Base-by-base conservation (phyloP, 1,140 invertebrate species). In the Rhagoletis pomonella region DNA sequence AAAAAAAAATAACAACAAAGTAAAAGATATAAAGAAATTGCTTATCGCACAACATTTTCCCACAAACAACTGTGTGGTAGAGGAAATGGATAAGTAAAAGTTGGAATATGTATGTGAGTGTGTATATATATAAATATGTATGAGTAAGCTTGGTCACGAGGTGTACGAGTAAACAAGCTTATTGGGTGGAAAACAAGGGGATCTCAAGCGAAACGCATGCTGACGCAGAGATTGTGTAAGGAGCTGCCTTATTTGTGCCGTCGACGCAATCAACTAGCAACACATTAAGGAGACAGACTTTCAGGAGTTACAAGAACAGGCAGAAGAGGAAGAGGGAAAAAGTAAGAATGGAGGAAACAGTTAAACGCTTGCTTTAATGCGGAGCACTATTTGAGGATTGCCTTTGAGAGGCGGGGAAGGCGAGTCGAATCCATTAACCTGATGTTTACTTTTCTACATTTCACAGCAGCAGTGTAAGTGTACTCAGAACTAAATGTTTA, bases 371-470 rank as follows among this genome's bases (percentile, higher is more conserved):
- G 5, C 7, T 67, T 9, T 67, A 67, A 39, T 29, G 29, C 17
- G 39, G 64, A 67, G 29, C 64, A 19, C 4, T 55, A 7, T 58
- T 55, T 42, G 14, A 29, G 9, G 69, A 55, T 81, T 73, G 42
- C 14, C 6, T 17, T 4, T 73, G 67, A 12, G 10, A n/a, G 73
- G 47, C 47, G 47, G 73, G 5, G 58, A 17, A 42, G 29, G 55
- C 29, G 84, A 90, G 91, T 92, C 91, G 92, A 91, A 91, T 92
- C 91, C 91, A 92, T 92, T 92, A 92, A 92, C 91, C 91, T 92
- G 91, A 91, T 92, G 90, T 92, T 92, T 92, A 92, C 91, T 92
- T 92, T 92, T 92, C 91, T 90, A 91, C 91, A 91, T 90, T 81
- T n/a, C n/a, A 10, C 19, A 58, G 47, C 73, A 55, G 73, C n/a